Base-by-base conservation (phyloP, 1,140 invertebrate species). In the Cotesia vestalis region DNA sequence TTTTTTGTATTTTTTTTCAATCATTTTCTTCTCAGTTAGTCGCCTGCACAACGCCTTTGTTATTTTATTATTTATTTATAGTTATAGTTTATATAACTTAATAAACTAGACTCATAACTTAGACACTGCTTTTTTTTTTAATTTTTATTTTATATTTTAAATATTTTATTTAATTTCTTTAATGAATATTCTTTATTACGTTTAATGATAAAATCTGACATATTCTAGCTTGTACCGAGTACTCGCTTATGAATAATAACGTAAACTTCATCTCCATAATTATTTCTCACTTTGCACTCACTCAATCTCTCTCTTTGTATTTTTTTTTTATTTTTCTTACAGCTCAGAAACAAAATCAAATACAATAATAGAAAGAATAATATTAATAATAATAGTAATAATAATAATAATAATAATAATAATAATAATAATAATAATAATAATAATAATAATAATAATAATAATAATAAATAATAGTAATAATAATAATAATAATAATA, bases 1-100 rank as follows among this genome's bases (percentile, higher is more conserved):
- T 81, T 84, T 63, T 52, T 66, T 34, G 8, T 27, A 11, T 66
- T 53, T 66, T 52, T 52, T 53, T 52, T 4, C 12, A 6, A 20
- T 14, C 1, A 6, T 61, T 61, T 27, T 61, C 20, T 27, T 61
- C 57, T 35, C 34, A 84, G 83, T 86, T 86, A 85, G 80, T 84
- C 76, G 72, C 83, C 85, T 82, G 78, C 79, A 76, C 79, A 84
- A 83, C 81, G 85, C 82, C 74, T 74, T 78, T 81, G 80, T 76
- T 79, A 81, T 76, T 72, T 79, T 81, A 79, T 64, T 79, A 80
- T 27, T 27, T 27, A 27, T 27, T 27, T 27, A 27, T 27, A 27
- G 27, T 27, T 27, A 83, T 79, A 76, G 74, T 73, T 46, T 46
- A 46, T 73, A 77, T 61, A 82, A 82, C 78, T 83, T 85, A 85